Conservation (phyloP, 2,888 invertebrate genomes). For the Tiliacea aurago region DNA sequence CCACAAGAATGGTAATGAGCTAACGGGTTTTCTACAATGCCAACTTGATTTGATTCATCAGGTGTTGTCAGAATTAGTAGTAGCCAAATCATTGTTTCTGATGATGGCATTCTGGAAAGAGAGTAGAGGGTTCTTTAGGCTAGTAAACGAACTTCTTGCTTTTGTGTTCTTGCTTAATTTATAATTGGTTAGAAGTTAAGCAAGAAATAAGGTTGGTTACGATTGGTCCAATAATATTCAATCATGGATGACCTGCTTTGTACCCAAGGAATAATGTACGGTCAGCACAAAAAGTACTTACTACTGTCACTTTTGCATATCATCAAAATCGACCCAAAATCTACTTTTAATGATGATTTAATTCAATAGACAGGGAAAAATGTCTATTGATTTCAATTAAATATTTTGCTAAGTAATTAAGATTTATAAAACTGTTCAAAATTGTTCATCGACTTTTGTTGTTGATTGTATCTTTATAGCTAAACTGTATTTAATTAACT, state of each 20-base stretch:
- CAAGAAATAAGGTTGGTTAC: too few relatives aligned
- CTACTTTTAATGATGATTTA: too few relatives aligned
- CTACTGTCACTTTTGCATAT: not conserved
- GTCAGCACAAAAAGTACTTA: not conserved
- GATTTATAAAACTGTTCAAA: not conserved
- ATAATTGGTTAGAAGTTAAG: too few relatives aligned
- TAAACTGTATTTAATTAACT: not conserved
- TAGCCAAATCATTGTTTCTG: constrained; percentile 26
- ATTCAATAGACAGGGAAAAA: too few relatives aligned
- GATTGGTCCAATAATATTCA: not conserved
- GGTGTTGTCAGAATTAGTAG: not conserved
- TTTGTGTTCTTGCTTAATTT: too few relatives aligned
- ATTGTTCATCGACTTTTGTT: not conserved
- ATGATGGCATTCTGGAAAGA: not conserved
- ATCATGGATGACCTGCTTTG: not conserved
- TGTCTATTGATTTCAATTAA: too few relatives aligned
- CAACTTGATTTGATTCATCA: not conserved
- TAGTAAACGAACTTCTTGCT: not conserved
- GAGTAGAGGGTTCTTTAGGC: not conserved
- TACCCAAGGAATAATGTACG: not conserved
- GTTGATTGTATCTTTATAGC: not conserved
- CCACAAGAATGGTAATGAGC: constrained; percentile 57
- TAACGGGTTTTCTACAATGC: constrained; percentile 8
- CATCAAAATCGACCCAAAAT: not conserved
- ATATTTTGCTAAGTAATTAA: not conserved